These are phyloP conservation scores for Ectropis crepuscularia DNA, from an alignment of 2,888 invertebrate genomes.

Conservation along the genomic window DNA sequence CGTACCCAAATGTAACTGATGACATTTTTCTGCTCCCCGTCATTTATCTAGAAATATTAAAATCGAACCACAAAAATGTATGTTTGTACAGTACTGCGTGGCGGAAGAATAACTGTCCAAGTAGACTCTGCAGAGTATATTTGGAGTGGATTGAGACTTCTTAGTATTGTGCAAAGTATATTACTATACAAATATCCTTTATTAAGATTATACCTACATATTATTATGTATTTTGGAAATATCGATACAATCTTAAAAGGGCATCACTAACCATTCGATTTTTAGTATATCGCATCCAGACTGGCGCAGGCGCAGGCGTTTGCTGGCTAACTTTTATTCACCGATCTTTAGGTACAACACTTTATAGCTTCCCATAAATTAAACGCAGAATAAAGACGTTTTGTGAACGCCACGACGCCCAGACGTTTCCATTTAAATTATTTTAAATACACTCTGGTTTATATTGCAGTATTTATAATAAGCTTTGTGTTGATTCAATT, in stretches of 20 bases:
- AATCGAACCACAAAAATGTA: too few relatives aligned
- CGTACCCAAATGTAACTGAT: too few relatives aligned
- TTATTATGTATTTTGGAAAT: slow-evolving; percentile 41
- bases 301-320: slow-evolving; percentile 61
- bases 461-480: slow-evolving; percentile 65
- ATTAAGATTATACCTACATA: too few relatives aligned
- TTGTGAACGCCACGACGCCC: slow-evolving; percentile 66
- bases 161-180: too few relatives aligned
- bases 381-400: slow-evolving; percentile 77
- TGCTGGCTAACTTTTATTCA: slow-evolving; percentile 72
- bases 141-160: too few relatives aligned
- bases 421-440: slow-evolving; percentile 79
- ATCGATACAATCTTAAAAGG: slow-evolving; percentile 40
- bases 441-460: slow-evolving; percentile 70
- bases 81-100: too few relatives aligned
- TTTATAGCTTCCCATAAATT: slow-evolving; percentile 78
- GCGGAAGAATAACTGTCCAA: too few relatives aligned
- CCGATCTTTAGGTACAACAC: slow-evolving; percentile 72
- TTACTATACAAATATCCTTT: too few relatives aligned
- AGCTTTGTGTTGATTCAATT: slow-evolving; percentile 74
- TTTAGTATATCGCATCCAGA: slow-evolving; percentile 62
- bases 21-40: too few relatives aligned
- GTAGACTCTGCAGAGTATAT: too few relatives aligned
- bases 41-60: too few relatives aligned
- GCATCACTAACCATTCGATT: slow-evolving; percentile 54